Evolutionary conservation across 2,113 vertebrate species (phyloP).

Genomic region (Macrotus californicus): DNA sequence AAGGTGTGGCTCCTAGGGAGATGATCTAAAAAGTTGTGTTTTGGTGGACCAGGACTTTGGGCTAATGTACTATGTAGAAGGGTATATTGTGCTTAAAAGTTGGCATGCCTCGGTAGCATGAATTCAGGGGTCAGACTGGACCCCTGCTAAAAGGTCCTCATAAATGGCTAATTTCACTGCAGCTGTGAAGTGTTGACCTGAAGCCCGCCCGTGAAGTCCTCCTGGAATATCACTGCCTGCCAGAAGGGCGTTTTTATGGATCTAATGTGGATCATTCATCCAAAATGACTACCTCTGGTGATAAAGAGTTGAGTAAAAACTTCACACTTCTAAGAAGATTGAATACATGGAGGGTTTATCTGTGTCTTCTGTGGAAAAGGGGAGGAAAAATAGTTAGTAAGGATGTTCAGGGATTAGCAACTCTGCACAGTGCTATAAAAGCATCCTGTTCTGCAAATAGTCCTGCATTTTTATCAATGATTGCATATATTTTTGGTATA

Average conservation of each 20-base stretch:
- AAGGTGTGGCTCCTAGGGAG: conserved; percentile 17
- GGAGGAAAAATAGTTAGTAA: not conserved
- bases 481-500: conserved; percentile 61
- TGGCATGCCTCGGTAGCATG: not conserved
- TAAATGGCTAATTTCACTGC: not conserved
- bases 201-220: not conserved
- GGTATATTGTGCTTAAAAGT: not conserved
- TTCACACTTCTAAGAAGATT: conserved; percentile 42
- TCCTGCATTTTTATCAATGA: conserved; percentile 7
- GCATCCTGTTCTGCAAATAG: conserved; percentile 22
- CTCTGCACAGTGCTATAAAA: not conserved
- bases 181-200: not conserved
- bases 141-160: not conserved
- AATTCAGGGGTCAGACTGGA: not conserved
- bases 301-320: conserved; percentile 49
- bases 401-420: not conserved
- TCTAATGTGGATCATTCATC: conserved; percentile 6
- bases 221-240: not conserved
- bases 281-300: conserved; percentile 25
- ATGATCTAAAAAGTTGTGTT: not conserved
- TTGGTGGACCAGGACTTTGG: not conserved
- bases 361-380: conserved; percentile 13
- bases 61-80: not conserved
- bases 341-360: not conserved
- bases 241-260: not conserved